phyloP scores from a whole-genome alignment of 2,888 invertebrate species.

The Megaustenia siamemsis region DNA sequence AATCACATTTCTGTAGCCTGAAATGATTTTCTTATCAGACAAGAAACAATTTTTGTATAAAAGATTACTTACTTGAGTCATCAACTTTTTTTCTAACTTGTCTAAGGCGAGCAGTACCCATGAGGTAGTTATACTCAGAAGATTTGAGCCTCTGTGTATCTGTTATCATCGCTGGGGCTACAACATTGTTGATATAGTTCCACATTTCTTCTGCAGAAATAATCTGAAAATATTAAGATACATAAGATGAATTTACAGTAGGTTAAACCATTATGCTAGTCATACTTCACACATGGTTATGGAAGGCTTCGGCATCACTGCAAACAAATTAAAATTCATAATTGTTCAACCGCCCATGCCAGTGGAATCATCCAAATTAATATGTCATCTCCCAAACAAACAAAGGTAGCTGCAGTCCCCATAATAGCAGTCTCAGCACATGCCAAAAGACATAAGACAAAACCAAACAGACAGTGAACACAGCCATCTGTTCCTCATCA shows the following conservation, averaged over 20 bases:
- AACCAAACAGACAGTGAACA: too few species aligned
- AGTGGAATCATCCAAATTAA: too few species aligned
- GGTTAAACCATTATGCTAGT: neutral
- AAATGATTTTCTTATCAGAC: neutral
- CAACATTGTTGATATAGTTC: neutral
- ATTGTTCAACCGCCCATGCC: too few species aligned
- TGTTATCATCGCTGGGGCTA: neutral
- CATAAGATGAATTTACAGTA: neutral
- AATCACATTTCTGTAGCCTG: too few species aligned
- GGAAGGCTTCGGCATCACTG: too few species aligned
- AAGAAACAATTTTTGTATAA: neutral
- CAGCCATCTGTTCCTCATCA: too few species aligned
- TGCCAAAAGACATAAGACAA: too few species aligned
- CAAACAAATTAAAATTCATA: too few species aligned
- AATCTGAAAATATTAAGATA: constrained; percentile 3
- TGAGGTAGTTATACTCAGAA: constrained; percentile 6
- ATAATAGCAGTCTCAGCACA: too few species aligned
- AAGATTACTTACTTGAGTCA: neutral
- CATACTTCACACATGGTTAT: neutral
- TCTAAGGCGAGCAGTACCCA: constrained; percentile 31
- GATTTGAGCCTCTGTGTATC: neutral
- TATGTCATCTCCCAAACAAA: too few species aligned
- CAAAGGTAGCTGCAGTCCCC: too few species aligned
- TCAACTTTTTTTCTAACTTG: constrained; percentile 29
- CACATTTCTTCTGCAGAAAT: constrained; percentile 25